These are phyloP conservation scores for Rhinichthys klamathensis DNA, from an alignment of 2,113 vertebrate genomes.

Conservation along the genomic window DNA sequence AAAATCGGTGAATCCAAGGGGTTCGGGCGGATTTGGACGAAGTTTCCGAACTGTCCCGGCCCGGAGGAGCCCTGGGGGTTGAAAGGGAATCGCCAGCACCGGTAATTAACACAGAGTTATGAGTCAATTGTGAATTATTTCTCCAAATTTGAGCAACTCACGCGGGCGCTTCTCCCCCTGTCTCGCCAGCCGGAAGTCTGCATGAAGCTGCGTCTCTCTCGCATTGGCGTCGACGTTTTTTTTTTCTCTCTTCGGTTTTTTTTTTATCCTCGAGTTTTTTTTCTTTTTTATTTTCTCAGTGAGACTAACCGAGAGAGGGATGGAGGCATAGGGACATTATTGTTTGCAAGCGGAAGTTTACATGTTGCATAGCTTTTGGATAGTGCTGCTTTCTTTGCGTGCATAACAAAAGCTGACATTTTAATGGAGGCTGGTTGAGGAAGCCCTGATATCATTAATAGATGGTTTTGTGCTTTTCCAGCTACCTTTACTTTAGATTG, in stretches of 20 bases:
- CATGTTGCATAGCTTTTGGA: conserved; percentile 40
- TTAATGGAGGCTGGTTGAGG: conserved; percentile 68
- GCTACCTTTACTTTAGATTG: neutral
- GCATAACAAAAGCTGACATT: conserved; percentile 57
- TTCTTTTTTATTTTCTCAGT: conserved; percentile 72
- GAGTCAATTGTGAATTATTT: conserved; percentile 67
- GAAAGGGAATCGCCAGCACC: conserved; percentile 69
- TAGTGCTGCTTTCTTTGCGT: conserved; percentile 24
- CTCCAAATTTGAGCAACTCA: conserved; percentile 68
- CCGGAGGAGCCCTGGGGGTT: conserved; percentile 71
- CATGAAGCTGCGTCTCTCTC: conserved; percentile 78
- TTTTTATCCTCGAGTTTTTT: conserved; percentile 71
- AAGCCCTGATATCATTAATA: conserved; percentile 38
- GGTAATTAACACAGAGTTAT: conserved; percentile 73
- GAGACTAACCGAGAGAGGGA: conserved; percentile 71
- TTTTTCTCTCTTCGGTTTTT: conserved; percentile 68
- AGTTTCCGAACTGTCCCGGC: conserved; percentile 78
- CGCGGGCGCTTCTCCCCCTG: conserved; percentile 59
- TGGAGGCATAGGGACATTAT: conserved; percentile 65
- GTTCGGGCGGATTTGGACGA: conserved; percentile 77
- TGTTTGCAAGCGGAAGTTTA: conserved; percentile 64
- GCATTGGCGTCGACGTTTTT: conserved; percentile 73
- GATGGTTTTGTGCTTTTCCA: conserved; percentile 13
- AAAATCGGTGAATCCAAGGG: conserved; percentile 72
- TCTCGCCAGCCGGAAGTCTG: conserved; percentile 81